phyloP scores from a whole-genome alignment of 64 coral and sea anemone genomes.

The Pocillopora damicornis region DNA sequence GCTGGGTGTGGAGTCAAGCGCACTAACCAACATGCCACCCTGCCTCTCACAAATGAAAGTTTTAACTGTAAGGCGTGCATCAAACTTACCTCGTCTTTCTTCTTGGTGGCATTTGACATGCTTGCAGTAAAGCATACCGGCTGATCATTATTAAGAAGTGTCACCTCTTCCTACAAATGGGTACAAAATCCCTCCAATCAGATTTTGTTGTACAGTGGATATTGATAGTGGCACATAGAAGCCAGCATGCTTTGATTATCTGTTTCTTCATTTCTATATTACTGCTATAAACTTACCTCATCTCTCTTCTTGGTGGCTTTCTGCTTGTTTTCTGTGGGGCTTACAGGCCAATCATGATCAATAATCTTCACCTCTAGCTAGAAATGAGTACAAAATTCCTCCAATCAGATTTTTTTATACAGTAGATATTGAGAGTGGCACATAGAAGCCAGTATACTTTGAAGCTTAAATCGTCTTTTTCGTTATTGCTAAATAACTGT shows the following conservation, averaged over 20 bases:
- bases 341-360: constrained; percentile 18
- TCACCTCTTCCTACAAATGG: constrained; percentile 22
- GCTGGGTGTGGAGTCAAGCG: neutral
- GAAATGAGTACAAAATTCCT: constrained; percentile 15
- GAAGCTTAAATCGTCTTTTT: constrained; percentile 9
- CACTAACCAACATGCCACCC: constrained; percentile 22
- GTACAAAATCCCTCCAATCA: constrained; percentile 31
- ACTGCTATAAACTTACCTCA: constrained; percentile 24
- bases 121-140: neutral
- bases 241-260: constrained; percentile 32
- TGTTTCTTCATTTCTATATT: constrained; percentile 30
- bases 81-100: constrained; percentile 31
- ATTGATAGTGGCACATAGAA: constrained; percentile 29
- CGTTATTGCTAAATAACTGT: constrained; percentile 34
- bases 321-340: constrained; percentile 27
- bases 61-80: constrained; percentile 22
- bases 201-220: constrained; percentile 31
- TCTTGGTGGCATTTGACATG: neutral
- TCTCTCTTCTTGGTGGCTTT: constrained; percentile 14
- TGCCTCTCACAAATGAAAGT: constrained; percentile 7
- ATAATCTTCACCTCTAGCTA: constrained; percentile 16
- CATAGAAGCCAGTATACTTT: neutral
- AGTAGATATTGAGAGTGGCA: constrained; percentile 15
- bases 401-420: constrained; percentile 19
- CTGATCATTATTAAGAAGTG: constrained; percentile 25